Evolutionary conservation across 2,888 invertebrate species (phyloP), one percentile per base, ranked within the genome.

Genomic region (Masnerella sp.): DNA sequence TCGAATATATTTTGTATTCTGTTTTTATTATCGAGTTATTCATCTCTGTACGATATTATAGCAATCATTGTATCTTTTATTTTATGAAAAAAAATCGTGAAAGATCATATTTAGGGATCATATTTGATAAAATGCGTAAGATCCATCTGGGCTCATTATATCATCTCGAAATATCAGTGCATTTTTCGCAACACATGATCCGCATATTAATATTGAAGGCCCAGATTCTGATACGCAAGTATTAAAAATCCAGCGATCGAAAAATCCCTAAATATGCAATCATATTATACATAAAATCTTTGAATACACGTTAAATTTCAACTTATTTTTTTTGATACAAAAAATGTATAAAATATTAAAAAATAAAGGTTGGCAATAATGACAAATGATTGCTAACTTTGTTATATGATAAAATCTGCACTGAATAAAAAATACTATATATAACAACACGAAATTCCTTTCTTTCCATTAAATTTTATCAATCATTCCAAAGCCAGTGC

Each of bases 381-480:
- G 9, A 9, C 28, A n/a, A 28, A 38, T 38, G 5, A 18, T 8
- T 12, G 25, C 8, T 7, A 25, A 7, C 9, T 45, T 64, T 34
- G 32, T n/a, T n/a, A n/a, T n/a, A n/a, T n/a, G n/a, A n/a, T n/a
- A n/a, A n/a, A n/a, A n/a, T n/a, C n/a, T n/a, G n/a, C n/a, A n/a
- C n/a, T n/a, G n/a, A n/a, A n/a, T n/a, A n/a, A n/a, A n/a, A n/a
- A n/a, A n/a, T n/a, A n/a, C n/a, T n/a, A 32, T 43, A 43, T 64
- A 43, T 30, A 11, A 17, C 2, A 30, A 54, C 54, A 52, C 20
- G 18, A 32, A 47, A 56, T 56, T 17, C 65, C 65, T 56, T 32
- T 56, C 40, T 36, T 42, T 8, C 40, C 40, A 56, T 56, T 49
- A 47, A 56, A 32, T 30, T 12, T 54, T 52, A 64, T 52, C 64